Base-by-base conservation (phyloP, 2,797 vertebrate species). In the Falco rusticolus region DNA sequence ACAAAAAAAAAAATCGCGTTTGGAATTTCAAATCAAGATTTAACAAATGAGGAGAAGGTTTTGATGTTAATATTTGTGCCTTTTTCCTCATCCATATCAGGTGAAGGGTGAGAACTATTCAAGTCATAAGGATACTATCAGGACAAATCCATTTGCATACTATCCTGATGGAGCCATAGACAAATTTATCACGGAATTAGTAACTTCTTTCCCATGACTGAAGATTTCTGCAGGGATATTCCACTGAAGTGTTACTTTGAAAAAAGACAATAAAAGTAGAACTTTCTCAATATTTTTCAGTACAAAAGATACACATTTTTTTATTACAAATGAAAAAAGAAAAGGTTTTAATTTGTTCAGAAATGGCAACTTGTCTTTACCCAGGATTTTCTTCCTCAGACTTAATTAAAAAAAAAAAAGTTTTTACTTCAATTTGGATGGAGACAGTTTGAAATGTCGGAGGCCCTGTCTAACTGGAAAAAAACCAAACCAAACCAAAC, bases 401-500 rank as follows among this genome's bases (percentile, higher is more conserved):
- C 43, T 43, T 43, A 43, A 13, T 50, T 50, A 74, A n/a, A 28
- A 45, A 57, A 59, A 59, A 24, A 53, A 3, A 7, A 1, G 1
- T 9, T 47, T 75, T 56, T 21, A 7, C 31, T 84, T 90, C 45
- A 26, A 0, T 76, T 71, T 1, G 1, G 3, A 2, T 64, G 41
- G 34, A 83, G 89, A 76, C 2, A 60, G 41, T 63, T 54, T 48
- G 7, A 94, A 75, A 84, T 41, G 5, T 61, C 60, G 69, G 33
- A 65, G 68, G 10, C 19, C 72, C 92, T 80, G 20, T 19, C 28
- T 57, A 69, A 31, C 1, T 75, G 51, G 22, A 8, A 78, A 87
- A 66, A 65, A 26, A 5, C 3, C 29, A 41, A 0, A 3, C 13
- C 18, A 71, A 57, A 28, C 4, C 9, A 22, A 53, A 28, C 4